Percentiles rank a stretch among this genome's conserved stretches.
These are phyloP conservation scores for Euura saliciscinereae DNA, from an alignment of 1,140 invertebrate species.

Conservation along the genomic window DNA sequence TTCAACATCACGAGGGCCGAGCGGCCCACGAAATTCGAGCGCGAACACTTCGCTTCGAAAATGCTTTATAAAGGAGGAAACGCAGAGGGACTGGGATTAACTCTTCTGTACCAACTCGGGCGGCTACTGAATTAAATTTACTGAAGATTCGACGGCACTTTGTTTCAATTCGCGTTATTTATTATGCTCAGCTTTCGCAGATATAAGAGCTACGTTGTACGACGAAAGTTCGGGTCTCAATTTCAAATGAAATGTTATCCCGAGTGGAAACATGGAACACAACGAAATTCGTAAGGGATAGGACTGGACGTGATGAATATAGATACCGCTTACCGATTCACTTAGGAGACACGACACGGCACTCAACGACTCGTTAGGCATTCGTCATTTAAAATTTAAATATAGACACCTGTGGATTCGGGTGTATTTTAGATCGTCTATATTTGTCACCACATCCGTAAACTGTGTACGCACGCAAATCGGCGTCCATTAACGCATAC, in stretches of 20 bases:
- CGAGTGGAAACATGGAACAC: not conserved
- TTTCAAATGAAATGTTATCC: not conserved
- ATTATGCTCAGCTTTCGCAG: no score
- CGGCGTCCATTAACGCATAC: not conserved
- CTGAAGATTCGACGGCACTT: no score
- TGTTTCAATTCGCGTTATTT: no score
- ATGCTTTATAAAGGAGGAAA: not conserved
- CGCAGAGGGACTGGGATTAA: not conserved
- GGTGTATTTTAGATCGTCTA: not conserved
- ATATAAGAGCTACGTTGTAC: no score
- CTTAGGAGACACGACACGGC: slow-evolving; percentile 45
- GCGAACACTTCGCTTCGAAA: not conserved
- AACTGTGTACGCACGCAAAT: not conserved
- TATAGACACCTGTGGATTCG: not conserved
- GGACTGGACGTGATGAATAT: slow-evolving; percentile 46
- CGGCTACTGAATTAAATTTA: no score
- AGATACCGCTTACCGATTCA: slow-evolving; percentile 45
- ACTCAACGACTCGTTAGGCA: slow-evolving; percentile 39
- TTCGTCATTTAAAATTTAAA: slow-evolving; percentile 34
- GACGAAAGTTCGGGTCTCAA: no score
- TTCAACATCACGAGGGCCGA: no score
- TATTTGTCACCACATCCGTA: slow-evolving; percentile 2
- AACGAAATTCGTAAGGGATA: no score
- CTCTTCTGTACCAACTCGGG: no score
- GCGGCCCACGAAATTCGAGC: no score